Evolutionary conservation across 2,888 invertebrate genomes (phyloP).

Genomic region (Eristalis intricaria): DNA sequence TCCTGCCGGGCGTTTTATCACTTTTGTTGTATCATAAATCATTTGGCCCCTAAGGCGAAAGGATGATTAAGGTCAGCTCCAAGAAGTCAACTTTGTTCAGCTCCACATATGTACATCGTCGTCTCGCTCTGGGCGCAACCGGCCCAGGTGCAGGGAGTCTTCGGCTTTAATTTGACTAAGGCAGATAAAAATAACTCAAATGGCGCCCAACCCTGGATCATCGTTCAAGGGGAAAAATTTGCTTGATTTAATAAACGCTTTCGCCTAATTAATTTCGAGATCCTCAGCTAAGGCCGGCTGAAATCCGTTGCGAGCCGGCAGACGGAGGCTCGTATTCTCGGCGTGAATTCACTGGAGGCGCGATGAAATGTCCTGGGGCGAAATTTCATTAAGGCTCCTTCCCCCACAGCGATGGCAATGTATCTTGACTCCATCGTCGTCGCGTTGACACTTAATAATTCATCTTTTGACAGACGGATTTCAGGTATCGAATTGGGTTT

Average conservation of each 20-base stretch:
- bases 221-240: constrained; percentile 4
- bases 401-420: not conserved
- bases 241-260: constrained; percentile 38
- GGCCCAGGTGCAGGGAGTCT: not conserved
- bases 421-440: not conserved
- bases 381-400: constrained; percentile 23
- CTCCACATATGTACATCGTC: not conserved
- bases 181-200: constrained; percentile 5
- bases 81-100: not conserved
- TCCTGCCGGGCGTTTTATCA: constrained; percentile 34
- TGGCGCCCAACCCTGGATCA: not conserved
- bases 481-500: not conserved
- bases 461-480: not conserved
- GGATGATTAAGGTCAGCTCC: constrained; percentile 22
- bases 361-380: constrained; percentile 30
- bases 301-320: not conserved
- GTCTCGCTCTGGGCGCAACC: not conserved
- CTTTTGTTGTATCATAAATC: constrained; percentile 36
- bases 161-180: constrained; percentile 4
- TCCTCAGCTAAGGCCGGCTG: constrained; percentile 9
- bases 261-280: constrained; percentile 44
- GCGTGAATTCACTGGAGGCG: constrained; percentile 25
- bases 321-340: not conserved
- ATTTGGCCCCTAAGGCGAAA: constrained; percentile 14
- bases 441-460: constrained; percentile 30